Evolutionary conservation across 2,888 invertebrate genomes (phyloP), one percentile per base, ranked within the genome.

Genomic region (Archaeoteleia sp.): DNA sequence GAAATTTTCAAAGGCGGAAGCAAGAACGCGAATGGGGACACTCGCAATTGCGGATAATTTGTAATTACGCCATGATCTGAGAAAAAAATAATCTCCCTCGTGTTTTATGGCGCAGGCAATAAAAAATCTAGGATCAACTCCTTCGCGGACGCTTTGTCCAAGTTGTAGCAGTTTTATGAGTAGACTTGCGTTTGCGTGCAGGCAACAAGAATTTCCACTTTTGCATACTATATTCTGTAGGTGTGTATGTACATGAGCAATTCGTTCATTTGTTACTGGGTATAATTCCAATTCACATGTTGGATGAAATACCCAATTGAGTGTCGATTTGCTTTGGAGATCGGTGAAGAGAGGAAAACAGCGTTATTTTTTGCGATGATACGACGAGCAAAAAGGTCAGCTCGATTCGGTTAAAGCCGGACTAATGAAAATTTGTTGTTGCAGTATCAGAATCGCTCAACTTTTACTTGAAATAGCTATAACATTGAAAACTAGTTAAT

Each of bases 1-100:
- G 58, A 39, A 51, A 63, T 43, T 63, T 68, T 39, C 35, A 57
- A 62, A 67, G 65, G 49, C 71, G 35, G 32, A 43, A 30, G 32
- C 39, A 54, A 65, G 71, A 69, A 71, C 39, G 55, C 37, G 23
- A 53, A 45, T 48, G 60, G 45, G 60, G 37, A 65, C 62, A 20
- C 3, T 20, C 20, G 20, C 20, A 76, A 76, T 77, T 74, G 70
- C 71, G 69, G 70, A 71, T 77, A 74, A 76, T 76, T 76, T 68
- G 67, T 72, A 77, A 77, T 76, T 73, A 74, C 65, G 53, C 60
- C 37, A 20, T 9, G 57, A 20, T 20, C 20, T 5, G 20, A 5
- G 20, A 20, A 20, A 5, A 20, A 20, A 20, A n/a, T n/a, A n/a
- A n/a, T n/a, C n/a, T n/a, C n/a, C n/a, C n/a, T n/a, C n/a, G n/a